phyloP scores from a whole-genome alignment of 1,140 invertebrate genomes.

The Bradysia coprophila region DNA sequence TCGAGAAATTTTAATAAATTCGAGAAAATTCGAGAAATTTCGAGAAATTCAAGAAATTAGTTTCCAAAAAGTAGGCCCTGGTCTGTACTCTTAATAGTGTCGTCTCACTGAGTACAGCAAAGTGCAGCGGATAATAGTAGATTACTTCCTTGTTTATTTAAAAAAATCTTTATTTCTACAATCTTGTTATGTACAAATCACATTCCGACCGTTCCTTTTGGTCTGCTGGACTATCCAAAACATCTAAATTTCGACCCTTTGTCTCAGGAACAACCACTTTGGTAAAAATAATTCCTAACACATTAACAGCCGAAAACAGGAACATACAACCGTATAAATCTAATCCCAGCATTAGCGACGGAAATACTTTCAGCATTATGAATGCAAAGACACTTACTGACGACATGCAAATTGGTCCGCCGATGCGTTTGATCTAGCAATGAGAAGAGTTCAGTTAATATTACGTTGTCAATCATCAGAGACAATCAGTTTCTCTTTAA shows the following conservation, averaged over 20 bases:
- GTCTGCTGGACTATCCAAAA: not conserved
- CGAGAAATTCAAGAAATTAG: too few species aligned
- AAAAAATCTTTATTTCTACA: too few species aligned
- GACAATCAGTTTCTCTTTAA: not conserved
- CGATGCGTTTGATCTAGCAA: not conserved
- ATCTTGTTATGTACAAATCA: too few species aligned
- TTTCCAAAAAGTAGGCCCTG: too few species aligned
- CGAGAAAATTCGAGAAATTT: too few species aligned
- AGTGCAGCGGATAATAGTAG: too few species aligned
- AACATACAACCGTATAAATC: not conserved
- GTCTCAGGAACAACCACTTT: not conserved
- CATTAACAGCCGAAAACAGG: not conserved
- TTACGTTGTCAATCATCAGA: too few species aligned
- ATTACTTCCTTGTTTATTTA: too few species aligned
- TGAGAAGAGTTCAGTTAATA: not conserved
- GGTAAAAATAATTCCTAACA: not conserved
- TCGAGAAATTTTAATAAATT: too few species aligned
- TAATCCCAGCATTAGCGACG: not conserved
- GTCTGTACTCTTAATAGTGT: too few species aligned
- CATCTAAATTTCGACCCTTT: not conserved
- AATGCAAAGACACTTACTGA: not conserved
- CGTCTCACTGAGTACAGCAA: too few species aligned
- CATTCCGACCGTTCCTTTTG: too few species aligned
- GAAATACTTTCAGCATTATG: not conserved
- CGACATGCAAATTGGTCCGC: not conserved